phyloP scores from a whole-genome alignment of 2,888 invertebrate genomes.

The Sericinus montela region DNA sequence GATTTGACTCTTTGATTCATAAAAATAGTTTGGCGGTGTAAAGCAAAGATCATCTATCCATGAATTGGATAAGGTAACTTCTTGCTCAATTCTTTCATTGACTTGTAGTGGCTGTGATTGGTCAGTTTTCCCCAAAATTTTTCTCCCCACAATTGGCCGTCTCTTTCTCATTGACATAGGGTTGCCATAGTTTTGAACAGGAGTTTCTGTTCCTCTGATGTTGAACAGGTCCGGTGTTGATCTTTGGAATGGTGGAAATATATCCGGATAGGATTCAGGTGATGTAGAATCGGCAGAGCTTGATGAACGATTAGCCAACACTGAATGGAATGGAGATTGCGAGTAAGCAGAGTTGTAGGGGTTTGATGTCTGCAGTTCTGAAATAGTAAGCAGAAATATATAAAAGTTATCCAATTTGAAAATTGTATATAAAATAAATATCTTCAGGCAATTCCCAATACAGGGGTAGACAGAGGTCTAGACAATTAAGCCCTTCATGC shows the following conservation, averaged over 20 bases:
- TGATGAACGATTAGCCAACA: conserved; percentile 45
- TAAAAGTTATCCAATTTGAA: too few species aligned
- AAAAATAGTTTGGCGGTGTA: conserved; percentile 33
- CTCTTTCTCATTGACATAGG: conserved; percentile 32
- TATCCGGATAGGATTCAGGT: conserved; percentile 55
- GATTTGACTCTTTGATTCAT: conserved; percentile 21
- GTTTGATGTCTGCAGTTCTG: conserved; percentile 36
- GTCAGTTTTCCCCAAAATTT: conserved; percentile 37
- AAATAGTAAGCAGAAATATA: conserved; percentile 23
- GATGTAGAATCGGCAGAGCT: conserved; percentile 63
- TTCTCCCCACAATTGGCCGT: conserved; percentile 54
- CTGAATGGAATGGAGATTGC: conserved; percentile 37
- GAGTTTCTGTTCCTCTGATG: conserved; percentile 15
- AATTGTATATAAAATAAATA: too few species aligned
- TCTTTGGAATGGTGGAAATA: conserved; percentile 23
- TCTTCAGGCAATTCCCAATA: too few species aligned
- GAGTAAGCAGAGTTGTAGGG: conserved; percentile 2
- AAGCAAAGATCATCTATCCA: conserved; percentile 18
- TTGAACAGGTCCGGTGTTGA: conserved; percentile 14
- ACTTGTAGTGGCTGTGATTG: neutral
- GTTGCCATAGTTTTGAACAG: conserved; percentile 23
- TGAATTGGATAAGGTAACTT: neutral
- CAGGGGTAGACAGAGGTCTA: too few species aligned
- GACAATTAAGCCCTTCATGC: too few species aligned
- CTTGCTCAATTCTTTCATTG: neutral